Percentiles rank a stretch among this genome's conserved stretches.
These are phyloP conservation scores for Polypedilum pembai DNA, from an alignment of 1,140 invertebrate species.

Conservation along the genomic window DNA sequence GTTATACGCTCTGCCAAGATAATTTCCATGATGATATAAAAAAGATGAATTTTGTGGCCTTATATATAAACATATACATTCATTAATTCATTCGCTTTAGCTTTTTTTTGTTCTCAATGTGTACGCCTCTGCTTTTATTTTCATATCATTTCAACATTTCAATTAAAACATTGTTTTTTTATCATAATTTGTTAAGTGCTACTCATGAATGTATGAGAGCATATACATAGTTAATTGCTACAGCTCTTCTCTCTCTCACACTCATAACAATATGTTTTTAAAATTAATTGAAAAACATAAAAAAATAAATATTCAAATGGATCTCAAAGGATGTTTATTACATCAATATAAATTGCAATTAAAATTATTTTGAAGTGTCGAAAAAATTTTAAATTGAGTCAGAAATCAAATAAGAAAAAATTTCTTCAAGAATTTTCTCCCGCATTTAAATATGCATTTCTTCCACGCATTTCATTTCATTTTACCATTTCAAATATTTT, in stretches of 20 bases:
- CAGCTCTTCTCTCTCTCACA: background rate
- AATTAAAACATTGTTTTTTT: background rate
- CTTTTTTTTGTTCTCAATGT: background rate
- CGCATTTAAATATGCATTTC: no score
- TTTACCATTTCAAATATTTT: no score
- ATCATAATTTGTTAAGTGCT: constrained; percentile 18
- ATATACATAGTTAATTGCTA: constrained; percentile 5
- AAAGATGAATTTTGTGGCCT: constrained; percentile 17
- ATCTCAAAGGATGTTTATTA: background rate
- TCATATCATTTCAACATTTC: background rate
- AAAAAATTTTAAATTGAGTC: background rate
- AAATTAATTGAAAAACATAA: constrained; percentile 10
- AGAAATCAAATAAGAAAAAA: no score
- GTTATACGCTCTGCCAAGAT: background rate
- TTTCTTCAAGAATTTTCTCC: no score
- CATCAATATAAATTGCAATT: background rate
- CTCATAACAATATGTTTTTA: background rate
- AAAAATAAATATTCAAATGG: background rate
- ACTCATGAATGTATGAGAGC: background rate
- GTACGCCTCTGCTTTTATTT: background rate
- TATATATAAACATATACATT: constrained; percentile 1
- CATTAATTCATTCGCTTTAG: background rate
- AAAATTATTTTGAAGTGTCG: background rate
- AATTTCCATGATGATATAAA: background rate
- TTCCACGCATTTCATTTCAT: no score